A percentile compares a stretch with the other conserved stretches of the same genome.
phyloP scores from a whole-genome alignment of 2,797 vertebrate genomes.

The Acanthopagrus latus region DNA sequence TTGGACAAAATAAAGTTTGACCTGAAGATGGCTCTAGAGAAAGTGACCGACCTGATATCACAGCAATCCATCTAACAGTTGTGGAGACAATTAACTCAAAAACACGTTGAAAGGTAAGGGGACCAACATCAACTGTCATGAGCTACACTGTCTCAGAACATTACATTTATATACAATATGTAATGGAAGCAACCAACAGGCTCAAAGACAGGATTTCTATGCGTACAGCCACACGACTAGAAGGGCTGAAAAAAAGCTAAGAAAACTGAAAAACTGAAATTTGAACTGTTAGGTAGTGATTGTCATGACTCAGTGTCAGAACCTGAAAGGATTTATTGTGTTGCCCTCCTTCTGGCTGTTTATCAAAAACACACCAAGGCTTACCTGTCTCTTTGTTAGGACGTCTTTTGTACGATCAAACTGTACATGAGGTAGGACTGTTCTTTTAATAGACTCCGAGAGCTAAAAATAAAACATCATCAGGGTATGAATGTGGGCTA shows the following conservation, averaged over 20 bases:
- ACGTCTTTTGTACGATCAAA: neutral
- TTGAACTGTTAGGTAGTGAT: neutral
- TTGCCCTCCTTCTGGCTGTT: neutral
- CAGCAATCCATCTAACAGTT: too few species aligned
- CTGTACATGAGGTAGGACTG: neutral
- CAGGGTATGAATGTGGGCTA: neutral
- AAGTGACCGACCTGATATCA: too few species aligned
- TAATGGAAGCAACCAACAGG: neutral
- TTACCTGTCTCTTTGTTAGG: neutral
- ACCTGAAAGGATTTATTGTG: neutral
- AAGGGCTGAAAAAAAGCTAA: neutral
- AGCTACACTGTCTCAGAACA: neutral
- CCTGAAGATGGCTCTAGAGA: too few species aligned
- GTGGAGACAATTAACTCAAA: too few species aligned
- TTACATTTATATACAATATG: neutral
- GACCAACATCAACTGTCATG: too few species aligned
- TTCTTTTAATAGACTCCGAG: conserved; percentile 4
- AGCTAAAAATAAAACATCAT: conserved; percentile 1
- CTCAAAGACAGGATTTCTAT: neutral
- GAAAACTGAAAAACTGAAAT: neutral
- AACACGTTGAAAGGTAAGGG: too few species aligned
- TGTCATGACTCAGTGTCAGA: neutral
- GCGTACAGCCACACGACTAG: neutral
- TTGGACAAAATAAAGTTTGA: too few species aligned
- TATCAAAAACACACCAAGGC: neutral